Base-by-base conservation (phyloP, 2,888 invertebrate genomes). In the Matsumyia berberina region DNA sequence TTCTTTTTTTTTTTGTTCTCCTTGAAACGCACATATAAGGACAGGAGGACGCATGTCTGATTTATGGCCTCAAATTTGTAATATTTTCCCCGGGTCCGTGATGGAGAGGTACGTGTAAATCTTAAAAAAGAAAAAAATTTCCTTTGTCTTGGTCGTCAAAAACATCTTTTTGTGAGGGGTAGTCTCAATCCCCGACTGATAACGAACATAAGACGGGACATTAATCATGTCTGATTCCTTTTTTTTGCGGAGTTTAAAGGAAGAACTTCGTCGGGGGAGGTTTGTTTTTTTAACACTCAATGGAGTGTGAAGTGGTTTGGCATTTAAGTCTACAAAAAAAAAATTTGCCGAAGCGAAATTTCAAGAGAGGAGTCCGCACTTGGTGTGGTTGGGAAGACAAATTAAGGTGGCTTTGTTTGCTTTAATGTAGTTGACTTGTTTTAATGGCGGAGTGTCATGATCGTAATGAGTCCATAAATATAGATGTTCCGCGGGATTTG, bases 121-220 rank as follows among this genome's bases (percentile, higher is more conserved):
- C 24, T 17, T 37, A 66, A 51, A 24, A n/a, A n/a, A n/a, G n/a
- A n/a, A n/a, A n/a, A n/a, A n/a, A n/a, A n/a, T n/a, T 29, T 37
- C 37, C 39, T 57, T 37, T 37, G 37, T 37, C 11, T 19, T 24
- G 37, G 29, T 5, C 15, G 51, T 64, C 49, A 64, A 49, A 19
- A 49, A 35, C 64, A 49, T 57, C 57, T 39, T 53, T 53, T 24
- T n/a, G 11, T 11, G 37, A 29, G 6, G 46, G 49, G 51, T 35
- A 51, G 24, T 31, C 29, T 11, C 66, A 37, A 66, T 51, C 24
- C n/a, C 66, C 37, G 35, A 39, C 12, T 11, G 12, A 66, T 66
- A 66, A 15, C 66, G 51, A 51, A 66, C 39, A 66, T 51, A 66
- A 66, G 66, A 39, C 66, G 37, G 24, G 24, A 19, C 66, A 66